These are phyloP conservation scores for Acrobasis consociella DNA, from an alignment of 2,888 invertebrate species.

Conservation along the genomic window DNA sequence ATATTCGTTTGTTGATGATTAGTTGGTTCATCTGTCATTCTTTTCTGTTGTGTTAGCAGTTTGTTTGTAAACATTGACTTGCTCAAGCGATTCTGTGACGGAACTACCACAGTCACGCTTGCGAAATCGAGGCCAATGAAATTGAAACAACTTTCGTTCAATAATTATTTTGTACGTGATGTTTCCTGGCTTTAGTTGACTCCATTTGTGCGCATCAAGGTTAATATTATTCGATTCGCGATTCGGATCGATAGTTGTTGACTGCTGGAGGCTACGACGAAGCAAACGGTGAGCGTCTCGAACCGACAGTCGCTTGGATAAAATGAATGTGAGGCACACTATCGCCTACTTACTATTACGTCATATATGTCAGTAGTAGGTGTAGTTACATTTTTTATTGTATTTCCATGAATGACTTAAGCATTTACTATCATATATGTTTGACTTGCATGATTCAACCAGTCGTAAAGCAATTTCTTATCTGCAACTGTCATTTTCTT, in stretches of 20 bases:
- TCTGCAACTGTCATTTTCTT: too few relatives aligned
- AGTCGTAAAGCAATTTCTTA: too few relatives aligned
- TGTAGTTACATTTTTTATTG: not conserved
- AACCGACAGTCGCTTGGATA: constrained; percentile 2
- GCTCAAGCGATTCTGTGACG: constrained; percentile 37
- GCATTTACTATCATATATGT: too few relatives aligned
- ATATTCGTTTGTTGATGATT: not conserved
- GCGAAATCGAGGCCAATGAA: constrained; percentile 66
- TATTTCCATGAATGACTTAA: too few relatives aligned
- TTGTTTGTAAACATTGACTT: constrained; percentile 60
- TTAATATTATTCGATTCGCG: constrained; percentile 36
- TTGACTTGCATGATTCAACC: too few relatives aligned
- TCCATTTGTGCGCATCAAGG: constrained; percentile 45
- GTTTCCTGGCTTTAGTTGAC: constrained; percentile 31
- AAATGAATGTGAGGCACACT: not conserved
- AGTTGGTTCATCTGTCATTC: constrained; percentile 8
- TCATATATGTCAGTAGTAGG: not conserved
- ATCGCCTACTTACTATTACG: constrained; percentile 8
- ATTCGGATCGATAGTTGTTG: constrained; percentile 24
- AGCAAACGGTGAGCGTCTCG: not conserved
- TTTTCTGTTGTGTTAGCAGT: constrained; percentile 34
- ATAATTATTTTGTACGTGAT: constrained; percentile 45
- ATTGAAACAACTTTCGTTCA: constrained; percentile 67
- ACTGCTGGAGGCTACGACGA: constrained; percentile 9
- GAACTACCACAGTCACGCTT: constrained; percentile 48